phyloP scores from a whole-genome alignment of 1,140 invertebrate genomes.

The Scaptodrosophila lebanonensis region DNA sequence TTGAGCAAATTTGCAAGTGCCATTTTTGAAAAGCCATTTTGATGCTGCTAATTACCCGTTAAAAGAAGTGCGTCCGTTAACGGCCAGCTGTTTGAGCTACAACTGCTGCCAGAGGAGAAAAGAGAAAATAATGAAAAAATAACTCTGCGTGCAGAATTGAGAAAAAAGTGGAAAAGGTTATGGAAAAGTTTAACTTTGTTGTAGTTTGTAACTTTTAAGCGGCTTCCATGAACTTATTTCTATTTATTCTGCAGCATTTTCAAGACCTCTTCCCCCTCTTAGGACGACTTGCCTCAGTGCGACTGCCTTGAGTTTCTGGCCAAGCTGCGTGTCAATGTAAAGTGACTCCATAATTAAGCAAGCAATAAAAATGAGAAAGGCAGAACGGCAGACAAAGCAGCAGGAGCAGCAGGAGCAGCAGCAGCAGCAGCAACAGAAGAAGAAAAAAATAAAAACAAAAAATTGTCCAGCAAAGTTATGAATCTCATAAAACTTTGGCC shows the following conservation, averaged over 20 bases:
- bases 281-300: no score
- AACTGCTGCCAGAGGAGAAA: not conserved
- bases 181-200: conserved; percentile 64
- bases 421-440: conserved; percentile 22
- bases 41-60: conserved; percentile 56
- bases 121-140: conserved; percentile 12
- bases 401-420: conserved; percentile 25
- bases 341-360: conserved; percentile 67
- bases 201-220: conserved; percentile 59
- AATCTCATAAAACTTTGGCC: conserved; percentile 49
- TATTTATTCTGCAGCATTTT: conserved; percentile 67
- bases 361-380: conserved; percentile 52
- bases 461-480: conserved; percentile 39
- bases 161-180: conserved; percentile 45
- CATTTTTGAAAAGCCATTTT: no score
- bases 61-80: not conserved
- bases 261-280: no score
- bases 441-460: conserved; percentile 4
- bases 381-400: not conserved
- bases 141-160: not conserved
- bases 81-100: no score
- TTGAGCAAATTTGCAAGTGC: no score
- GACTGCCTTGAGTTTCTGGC: no score
- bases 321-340: conserved; percentile 58
- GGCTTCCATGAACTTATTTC: conserved; percentile 63